Evolutionary conservation across 1,140 invertebrate genomes (phyloP), one percentile per base, ranked within the genome.

Genomic region (Drosophila yakuba): DNA sequence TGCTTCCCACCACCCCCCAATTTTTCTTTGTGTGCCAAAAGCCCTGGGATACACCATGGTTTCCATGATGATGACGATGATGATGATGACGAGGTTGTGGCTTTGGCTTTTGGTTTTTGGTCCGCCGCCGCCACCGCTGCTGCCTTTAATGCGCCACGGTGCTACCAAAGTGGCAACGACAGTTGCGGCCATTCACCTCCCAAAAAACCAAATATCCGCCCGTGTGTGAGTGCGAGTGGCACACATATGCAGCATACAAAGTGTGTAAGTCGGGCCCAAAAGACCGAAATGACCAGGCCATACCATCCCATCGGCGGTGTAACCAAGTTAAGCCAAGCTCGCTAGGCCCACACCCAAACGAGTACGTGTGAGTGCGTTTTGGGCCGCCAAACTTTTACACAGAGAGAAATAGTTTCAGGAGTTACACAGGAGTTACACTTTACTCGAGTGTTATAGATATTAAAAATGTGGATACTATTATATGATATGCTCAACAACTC

Each of bases 161-260:
- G 79, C 74, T 88, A 88, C 83, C 83, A 88, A 88, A 88, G 83
- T 86, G 83, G 83, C 83, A 86, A 78, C 84, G 85, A 89, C 84
- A 89, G 84, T 89, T 89, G 84, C 84, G 84, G 85, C 80, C 84
- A 84, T 89, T 89, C 85, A 89, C 84, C 84, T 89, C 80, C 84
- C 84, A 89, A 88, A 88, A 83, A 81, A 81, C 55, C 59, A 68
- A 69, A 77, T 67, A 79, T 64, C 60, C 82, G 74, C 61, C 50
- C 32, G 73, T 77, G 28, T 61, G 72, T 61, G 50, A 38, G 66
- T 15, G 41, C 68, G 17, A 35, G 36, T 51, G 48, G 52, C 51
- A 76, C 56, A 55, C 61, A 80, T 78, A 66, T 73, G 66, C 81
- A 72, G 45, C 69, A 71, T 51, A 67, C 60, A 72, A 75, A 64